Percentiles rank a stretch among this genome's conserved stretches.
phyloP scores from a whole-genome alignment of 2,797 vertebrate genomes.

The Salmo trutta region DNA sequence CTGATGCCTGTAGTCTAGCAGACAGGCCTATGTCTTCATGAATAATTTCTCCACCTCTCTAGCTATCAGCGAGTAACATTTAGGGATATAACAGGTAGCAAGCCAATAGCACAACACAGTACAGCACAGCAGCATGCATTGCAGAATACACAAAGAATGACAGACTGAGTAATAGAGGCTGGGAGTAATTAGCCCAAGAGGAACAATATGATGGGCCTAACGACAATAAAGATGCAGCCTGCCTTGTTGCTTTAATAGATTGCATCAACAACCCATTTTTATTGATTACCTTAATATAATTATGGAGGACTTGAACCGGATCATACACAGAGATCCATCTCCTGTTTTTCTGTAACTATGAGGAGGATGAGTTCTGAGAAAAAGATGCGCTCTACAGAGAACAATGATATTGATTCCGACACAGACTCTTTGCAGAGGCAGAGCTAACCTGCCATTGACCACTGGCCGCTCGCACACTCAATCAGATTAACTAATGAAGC shows the following conservation, averaged over 20 bases:
- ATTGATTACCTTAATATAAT: constrained; percentile 50
- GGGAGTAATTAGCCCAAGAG: constrained; percentile 11
- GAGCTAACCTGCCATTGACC: constrained; percentile 67
- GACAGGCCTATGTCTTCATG: constrained; percentile 53
- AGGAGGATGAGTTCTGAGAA: constrained; percentile 57
- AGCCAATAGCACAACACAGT: not conserved
- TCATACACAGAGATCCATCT: constrained; percentile 61
- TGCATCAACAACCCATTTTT: constrained; percentile 31
- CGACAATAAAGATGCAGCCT: constrained; percentile 35
- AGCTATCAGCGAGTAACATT: constrained; percentile 55
- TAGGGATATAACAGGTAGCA: constrained; percentile 45
- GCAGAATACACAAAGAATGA: not conserved
- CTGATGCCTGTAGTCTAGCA: constrained; percentile 58
- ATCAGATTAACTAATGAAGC: constrained; percentile 81
- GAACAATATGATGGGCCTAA: constrained; percentile 13
- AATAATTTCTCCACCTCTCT: constrained; percentile 61
- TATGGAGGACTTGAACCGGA: constrained; percentile 33
- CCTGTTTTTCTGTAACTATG: constrained; percentile 62
- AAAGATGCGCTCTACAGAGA: constrained; percentile 63
- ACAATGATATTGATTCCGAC: constrained; percentile 67
- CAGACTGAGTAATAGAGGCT: not conserved
- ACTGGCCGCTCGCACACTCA: constrained; percentile 66
- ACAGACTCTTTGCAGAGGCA: constrained; percentile 65
- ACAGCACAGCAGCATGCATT: not conserved
- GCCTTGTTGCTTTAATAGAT: constrained; percentile 20